Evolutionary conservation across 2,797 vertebrate species (phyloP).

Genomic region (Lagorchestes hirsutus): DNA sequence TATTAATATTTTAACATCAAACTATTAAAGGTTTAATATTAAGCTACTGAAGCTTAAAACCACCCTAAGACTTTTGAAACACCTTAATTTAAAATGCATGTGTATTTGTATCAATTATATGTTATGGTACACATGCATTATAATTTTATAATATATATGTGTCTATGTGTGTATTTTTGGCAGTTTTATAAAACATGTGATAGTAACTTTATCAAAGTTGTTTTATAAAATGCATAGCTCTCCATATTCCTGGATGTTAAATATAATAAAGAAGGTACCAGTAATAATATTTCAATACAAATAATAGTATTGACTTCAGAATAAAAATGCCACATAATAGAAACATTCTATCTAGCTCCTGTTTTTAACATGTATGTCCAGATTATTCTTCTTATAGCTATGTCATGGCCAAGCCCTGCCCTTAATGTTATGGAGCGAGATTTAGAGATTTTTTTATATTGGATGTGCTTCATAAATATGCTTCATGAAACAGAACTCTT

Average conservation of each 20-base stretch:
- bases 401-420: background rate
- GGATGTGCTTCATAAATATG: conserved; percentile 20
- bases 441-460: background rate
- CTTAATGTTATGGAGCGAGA: background rate
- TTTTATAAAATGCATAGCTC: conserved; percentile 48
- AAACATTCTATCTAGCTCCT: background rate
- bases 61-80: background rate
- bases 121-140: background rate
- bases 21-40: background rate
- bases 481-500: conserved; percentile 42
- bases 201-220: conserved; percentile 60
- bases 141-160: background rate
- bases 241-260: conserved; percentile 60
- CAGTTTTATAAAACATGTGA: conserved; percentile 39
- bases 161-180: background rate
- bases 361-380: background rate
- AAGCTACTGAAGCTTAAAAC: background rate
- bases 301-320: conserved; percentile 24
- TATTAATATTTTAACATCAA: background rate
- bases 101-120: background rate
- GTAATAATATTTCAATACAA: conserved; percentile 59
- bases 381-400: background rate
- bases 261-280: conserved; percentile 47
- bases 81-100: background rate
- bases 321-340: background rate